Base-by-base conservation (phyloP, 2,113 vertebrate species). In the Psittacara wagleri region DNA sequence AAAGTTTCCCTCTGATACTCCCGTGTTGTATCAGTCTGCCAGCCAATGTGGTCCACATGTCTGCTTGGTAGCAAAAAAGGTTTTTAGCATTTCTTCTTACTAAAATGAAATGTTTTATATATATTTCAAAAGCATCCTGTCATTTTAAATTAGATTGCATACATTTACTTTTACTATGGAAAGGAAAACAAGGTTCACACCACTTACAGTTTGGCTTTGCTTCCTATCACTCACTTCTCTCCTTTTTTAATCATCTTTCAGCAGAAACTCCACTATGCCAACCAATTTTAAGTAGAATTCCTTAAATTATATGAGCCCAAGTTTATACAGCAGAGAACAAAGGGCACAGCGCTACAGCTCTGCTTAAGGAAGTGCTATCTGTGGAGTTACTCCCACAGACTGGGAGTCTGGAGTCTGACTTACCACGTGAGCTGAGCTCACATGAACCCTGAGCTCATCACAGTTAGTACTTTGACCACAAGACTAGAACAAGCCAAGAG, bases 111-210 rank as follows among this genome's bases (percentile, higher is more conserved):
- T 17, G 16, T 55, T 67, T 20, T 55, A 19, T 28, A 61, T 54
- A 25, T 73, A 41, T 80, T 74, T 90, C 63, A 76, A 76, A 89
- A 88, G 46, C 51, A 68, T 59, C 43, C 49, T 83, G 52, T 54
- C 5, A 64, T 81, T 90, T 93, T 37, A 69, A 80, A 68, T 72
- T 43, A 86, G 44, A 92, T 77, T 24, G 8, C 51, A 77, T 70
- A 51, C 29, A 48, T 90, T 83, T 61, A 35, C 28, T 77, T 81
- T 70, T 81, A 46, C 64, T 86, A 90, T 2, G 5, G 72, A 94
- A 86, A 86, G n/a, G 55, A 91, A 88, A 94, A 90, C 51, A 81
- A 78, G n/a, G 33, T 74, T 96, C 62, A 59, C 35, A 68, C 52
- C 51, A 44, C 52, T 70, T 81, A 25, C 0, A 81, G 33, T 61